Conservation (phyloP, 1,140 invertebrate species). For the Stegodyphus mimosarum region DNA sequence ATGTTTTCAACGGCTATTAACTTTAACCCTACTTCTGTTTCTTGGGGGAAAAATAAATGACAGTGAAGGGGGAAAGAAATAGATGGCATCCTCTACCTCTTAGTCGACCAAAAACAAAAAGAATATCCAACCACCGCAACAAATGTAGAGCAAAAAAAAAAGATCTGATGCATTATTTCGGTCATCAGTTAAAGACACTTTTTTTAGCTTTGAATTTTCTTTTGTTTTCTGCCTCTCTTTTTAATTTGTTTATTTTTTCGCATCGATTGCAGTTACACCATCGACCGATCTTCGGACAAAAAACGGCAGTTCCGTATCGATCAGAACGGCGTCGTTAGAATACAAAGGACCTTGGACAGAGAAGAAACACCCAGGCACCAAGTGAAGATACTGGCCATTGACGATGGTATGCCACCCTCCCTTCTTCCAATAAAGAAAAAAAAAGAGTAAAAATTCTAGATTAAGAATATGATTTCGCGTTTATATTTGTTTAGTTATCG, state of each 20-base stretch:
- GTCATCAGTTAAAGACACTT: background rate
- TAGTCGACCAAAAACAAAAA: too few relatives aligned
- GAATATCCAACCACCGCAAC: too few relatives aligned
- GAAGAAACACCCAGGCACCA: slow-evolving; percentile 93
- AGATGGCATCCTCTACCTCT: too few relatives aligned
- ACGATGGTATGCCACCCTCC: slow-evolving; percentile 67
- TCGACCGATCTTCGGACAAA: slow-evolving; percentile 89
- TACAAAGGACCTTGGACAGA: slow-evolving; percentile 81
- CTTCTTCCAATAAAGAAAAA: background rate
- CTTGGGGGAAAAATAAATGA: too few relatives aligned
- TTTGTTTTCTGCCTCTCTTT: background rate
- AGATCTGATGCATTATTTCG: too few relatives aligned
- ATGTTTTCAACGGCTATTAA: slow-evolving; percentile 24
- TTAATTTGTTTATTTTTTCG: background rate
- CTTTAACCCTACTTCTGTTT: background rate
- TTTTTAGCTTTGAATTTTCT: background rate
- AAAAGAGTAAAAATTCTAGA: background rate
- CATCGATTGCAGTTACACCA: slow-evolving; percentile 76
- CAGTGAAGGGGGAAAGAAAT: too few relatives aligned
- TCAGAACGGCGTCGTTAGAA: slow-evolving; percentile 91
- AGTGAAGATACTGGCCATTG: slow-evolving; percentile 68
- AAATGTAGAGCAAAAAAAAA: too few relatives aligned
- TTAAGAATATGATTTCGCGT: too few relatives aligned
- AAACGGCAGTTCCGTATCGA: slow-evolving; percentile 92
- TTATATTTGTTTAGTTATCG: too few relatives aligned